Conservation (phyloP, 2,888 invertebrate genomes). For the Alloplasta piceator region DNA sequence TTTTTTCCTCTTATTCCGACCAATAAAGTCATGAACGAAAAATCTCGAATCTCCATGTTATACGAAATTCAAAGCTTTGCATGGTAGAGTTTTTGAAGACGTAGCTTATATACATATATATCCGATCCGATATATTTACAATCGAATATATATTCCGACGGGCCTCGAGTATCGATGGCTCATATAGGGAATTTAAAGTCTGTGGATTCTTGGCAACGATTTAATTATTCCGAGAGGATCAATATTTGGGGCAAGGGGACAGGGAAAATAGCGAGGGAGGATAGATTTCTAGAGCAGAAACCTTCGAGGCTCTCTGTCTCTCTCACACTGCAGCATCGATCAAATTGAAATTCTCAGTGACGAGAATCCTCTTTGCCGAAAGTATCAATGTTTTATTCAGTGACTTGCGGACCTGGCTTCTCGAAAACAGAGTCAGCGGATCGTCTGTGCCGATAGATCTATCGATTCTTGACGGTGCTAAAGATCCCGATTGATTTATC, state of each 20-base stretch:
- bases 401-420: slow-evolving; percentile 49
- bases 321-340: slow-evolving; percentile 44
- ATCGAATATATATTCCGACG: neutral
- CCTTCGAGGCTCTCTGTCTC: slow-evolving; percentile 17
- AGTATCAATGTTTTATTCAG: slow-evolving; percentile 63
- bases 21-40: slow-evolving; percentile 3
- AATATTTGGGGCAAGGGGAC: slow-evolving; percentile 20
- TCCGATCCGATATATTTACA: too few relatives aligned
- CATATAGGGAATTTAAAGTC: slow-evolving; percentile 55
- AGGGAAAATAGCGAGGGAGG: slow-evolving; percentile 25
- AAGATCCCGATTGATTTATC: slow-evolving; percentile 40
- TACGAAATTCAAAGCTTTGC: slow-evolving; percentile 36
- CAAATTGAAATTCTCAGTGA: slow-evolving; percentile 62
- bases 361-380: slow-evolving; percentile 62
- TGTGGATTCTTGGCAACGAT: slow-evolving; percentile 41
- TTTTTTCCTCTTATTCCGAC: neutral
- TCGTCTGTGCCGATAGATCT: slow-evolving; percentile 43
- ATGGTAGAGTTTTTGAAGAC: neutral
- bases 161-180: slow-evolving; percentile 34
- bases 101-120: too few relatives aligned
- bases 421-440: slow-evolving; percentile 49
- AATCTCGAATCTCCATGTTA: slow-evolving; percentile 14
- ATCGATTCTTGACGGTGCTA: slow-evolving; percentile 26
- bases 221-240: slow-evolving; percentile 59
- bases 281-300: slow-evolving; percentile 23